These are phyloP conservation scores for Ceratosolen solmsi DNA, from an alignment of 1,140 invertebrate species.

Conservation along the genomic window DNA sequence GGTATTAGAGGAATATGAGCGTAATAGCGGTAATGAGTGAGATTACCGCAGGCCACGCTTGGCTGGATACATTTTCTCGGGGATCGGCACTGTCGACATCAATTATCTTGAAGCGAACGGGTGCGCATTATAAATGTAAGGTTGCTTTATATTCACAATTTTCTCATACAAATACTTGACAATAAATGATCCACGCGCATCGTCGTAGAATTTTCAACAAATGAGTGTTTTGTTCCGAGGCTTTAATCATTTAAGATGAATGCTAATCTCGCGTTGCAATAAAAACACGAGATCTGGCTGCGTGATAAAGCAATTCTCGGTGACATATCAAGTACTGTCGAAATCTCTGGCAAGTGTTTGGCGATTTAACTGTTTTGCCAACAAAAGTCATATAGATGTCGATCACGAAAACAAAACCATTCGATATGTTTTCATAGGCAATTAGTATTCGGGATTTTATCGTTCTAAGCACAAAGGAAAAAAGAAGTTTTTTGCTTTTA, in stretches of 20 bases:
- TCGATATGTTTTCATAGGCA: too few relatives aligned
- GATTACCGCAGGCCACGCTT: not conserved
- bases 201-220: not conserved
- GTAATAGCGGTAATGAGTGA: too few relatives aligned
- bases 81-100: not conserved
- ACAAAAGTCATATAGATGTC: too few relatives aligned
- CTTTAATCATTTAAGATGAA: not conserved
- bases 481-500: too few relatives aligned
- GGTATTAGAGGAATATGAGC: not conserved
- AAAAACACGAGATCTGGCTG: slow-evolving; percentile 19
- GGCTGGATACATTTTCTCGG: not conserved
- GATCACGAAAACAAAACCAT: too few relatives aligned
- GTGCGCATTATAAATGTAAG: not conserved
- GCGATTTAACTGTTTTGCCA: not conserved
- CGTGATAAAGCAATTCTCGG: not conserved
- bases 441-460: not conserved
- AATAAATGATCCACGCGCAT: not conserved
- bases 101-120: too few relatives aligned
- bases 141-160: not conserved
- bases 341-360: not conserved
- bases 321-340: not conserved
- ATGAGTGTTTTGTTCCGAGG: not conserved
- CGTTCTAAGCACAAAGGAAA: too few relatives aligned
- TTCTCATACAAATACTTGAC: not conserved
- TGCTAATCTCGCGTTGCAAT: not conserved